phyloP scores from a whole-genome alignment of 2,113 vertebrate species.

The Ictalurus punctatus region DNA sequence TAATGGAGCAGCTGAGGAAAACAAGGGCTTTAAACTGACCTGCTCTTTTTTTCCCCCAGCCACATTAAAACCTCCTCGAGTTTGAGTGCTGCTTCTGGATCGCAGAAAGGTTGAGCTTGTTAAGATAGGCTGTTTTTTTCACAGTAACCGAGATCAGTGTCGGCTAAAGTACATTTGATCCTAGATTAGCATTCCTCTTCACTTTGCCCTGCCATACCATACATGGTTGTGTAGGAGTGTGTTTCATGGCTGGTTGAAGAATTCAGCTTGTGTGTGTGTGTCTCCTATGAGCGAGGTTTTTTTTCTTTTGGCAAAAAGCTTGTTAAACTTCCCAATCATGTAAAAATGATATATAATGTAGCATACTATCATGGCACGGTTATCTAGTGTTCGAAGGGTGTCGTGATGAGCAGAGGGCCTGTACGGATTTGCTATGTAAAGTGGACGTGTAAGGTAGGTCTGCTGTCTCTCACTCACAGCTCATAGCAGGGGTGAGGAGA shows the following conservation, averaged over 20 bases:
- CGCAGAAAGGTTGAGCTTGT: background rate
- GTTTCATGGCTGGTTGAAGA: slow-evolving; percentile 31
- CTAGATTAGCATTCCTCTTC: slow-evolving; percentile 45
- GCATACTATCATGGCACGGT: background rate
- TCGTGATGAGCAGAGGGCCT: background rate
- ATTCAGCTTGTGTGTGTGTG: background rate
- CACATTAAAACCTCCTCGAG: background rate
- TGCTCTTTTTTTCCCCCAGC: background rate
- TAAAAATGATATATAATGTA: background rate
- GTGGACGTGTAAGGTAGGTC: slow-evolving; percentile 33
- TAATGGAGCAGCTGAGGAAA: slow-evolving; percentile 37
- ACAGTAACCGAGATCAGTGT: slow-evolving; percentile 19
- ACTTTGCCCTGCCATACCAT: slow-evolving; percentile 38
- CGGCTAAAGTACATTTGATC: slow-evolving; percentile 30
- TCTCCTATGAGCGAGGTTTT: background rate
- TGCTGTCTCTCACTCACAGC: slow-evolving; percentile 51
- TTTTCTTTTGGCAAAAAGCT: background rate
- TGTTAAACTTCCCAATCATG: background rate
- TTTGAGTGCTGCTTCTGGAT: slow-evolving; percentile 18
- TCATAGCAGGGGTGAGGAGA: slow-evolving; percentile 38
- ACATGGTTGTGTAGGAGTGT: slow-evolving; percentile 42
- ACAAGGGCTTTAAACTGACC: background rate
- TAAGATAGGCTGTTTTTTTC: slow-evolving; percentile 31
- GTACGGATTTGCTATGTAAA: slow-evolving; percentile 8
- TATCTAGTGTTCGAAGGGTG: background rate